Evolutionary conservation across 2,113 vertebrate species (phyloP).

Genomic region (Caretta caretta): DNA sequence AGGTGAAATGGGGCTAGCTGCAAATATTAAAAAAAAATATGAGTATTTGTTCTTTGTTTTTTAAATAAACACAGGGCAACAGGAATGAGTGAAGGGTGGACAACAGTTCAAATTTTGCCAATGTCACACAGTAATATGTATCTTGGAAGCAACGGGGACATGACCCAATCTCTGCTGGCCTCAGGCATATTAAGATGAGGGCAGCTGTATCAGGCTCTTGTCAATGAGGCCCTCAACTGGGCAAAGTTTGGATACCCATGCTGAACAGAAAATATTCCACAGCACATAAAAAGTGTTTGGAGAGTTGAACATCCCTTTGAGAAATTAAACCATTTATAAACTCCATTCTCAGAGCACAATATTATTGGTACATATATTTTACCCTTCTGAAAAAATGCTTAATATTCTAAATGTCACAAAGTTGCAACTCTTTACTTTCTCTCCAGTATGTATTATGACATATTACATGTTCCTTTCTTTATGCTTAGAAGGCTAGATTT

Average conservation of each 20-base stretch:
- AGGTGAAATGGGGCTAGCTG: slow-evolving; percentile 84
- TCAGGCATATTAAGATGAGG: neutral
- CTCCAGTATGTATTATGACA: neutral
- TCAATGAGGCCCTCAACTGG: neutral
- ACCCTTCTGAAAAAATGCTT: neutral
- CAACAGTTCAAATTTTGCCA: neutral
- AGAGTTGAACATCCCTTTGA: neutral
- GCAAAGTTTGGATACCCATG: neutral
- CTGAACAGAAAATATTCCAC: neutral
- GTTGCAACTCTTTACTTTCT: neutral
- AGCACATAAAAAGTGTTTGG: neutral
- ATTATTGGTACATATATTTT: neutral
- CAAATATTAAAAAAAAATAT: slow-evolving; percentile 19
- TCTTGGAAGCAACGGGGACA: neutral
- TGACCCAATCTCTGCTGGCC: neutral
- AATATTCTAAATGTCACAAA: neutral
- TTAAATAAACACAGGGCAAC: neutral
- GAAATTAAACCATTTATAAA: neutral
- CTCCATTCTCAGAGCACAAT: neutral
- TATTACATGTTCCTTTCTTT: neutral
- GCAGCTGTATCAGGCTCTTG: neutral
- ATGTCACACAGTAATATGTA: neutral
- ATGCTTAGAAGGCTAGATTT: neutral
- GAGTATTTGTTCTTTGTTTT: neutral
- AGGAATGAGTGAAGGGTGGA: neutral